phyloP scores from a whole-genome alignment of 2,797 vertebrate species.

The Eremophila alpestris region DNA sequence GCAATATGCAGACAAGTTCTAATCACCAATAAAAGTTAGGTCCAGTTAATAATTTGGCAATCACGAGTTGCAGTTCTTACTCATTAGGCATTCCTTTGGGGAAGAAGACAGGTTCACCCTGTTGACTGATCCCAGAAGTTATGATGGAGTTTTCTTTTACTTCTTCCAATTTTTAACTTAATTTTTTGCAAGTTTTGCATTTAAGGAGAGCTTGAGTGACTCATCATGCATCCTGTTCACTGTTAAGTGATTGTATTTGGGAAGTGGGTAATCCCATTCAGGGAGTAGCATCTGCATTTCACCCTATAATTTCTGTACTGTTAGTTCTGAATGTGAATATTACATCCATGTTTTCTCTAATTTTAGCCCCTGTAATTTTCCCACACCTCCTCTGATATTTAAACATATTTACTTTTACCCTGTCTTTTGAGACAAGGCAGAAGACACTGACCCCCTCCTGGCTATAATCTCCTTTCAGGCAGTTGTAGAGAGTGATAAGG shows the following conservation, averaged over 20 bases:
- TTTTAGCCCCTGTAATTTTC: background rate
- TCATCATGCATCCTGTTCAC: background rate
- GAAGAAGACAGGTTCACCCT: background rate
- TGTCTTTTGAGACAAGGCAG: background rate
- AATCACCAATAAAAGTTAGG: background rate
- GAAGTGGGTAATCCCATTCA: background rate
- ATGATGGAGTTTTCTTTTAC: background rate
- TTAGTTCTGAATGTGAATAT: background rate
- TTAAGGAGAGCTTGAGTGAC: background rate
- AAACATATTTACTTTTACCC: background rate
- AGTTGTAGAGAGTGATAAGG: background rate
- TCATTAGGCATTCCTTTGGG: background rate
- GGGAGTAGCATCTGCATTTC: background rate
- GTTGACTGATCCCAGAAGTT: background rate
- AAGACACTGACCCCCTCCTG: background rate
- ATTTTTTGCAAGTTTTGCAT: background rate
- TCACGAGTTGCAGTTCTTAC: background rate
- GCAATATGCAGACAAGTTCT: background rate
- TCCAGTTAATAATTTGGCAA: background rate
- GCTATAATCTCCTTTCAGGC: background rate
- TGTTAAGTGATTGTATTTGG: background rate
- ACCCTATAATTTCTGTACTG: background rate
- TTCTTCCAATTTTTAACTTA: background rate
- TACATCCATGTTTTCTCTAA: background rate
- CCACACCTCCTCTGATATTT: no score